A percentile compares a stretch with the other conserved stretches of the same genome.
Conservation (phyloP, 1,140 invertebrate genomes). For the Thaumetopoea pityocampa region DNA sequence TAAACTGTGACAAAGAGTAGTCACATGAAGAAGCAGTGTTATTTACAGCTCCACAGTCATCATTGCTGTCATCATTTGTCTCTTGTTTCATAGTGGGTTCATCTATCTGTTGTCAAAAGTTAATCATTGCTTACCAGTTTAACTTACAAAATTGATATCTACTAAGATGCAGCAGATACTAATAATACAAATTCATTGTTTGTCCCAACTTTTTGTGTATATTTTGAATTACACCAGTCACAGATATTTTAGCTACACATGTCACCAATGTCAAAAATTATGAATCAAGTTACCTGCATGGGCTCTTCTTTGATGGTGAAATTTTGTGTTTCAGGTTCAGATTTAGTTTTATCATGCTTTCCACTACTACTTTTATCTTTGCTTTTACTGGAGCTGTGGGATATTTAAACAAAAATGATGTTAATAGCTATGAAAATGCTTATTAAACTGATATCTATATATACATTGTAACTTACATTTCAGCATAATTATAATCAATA, state of each 20-base stretch:
- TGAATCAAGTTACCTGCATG: slow-evolving; percentile 42
- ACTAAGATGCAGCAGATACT: too few relatives aligned
- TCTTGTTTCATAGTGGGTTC: slow-evolving; percentile 39
- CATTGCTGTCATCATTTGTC: slow-evolving; percentile 55
- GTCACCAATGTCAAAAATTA: background rate
- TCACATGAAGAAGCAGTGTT: slow-evolving; percentile 80
- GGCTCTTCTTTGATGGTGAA: slow-evolving; percentile 39
- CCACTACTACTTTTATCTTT: slow-evolving; percentile 49
- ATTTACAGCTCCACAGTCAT: slow-evolving; percentile 48
- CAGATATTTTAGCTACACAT: background rate
- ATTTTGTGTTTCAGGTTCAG: slow-evolving; percentile 39
- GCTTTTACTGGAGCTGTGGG: slow-evolving; percentile 49
- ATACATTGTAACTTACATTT: too few relatives aligned
- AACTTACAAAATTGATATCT: too few relatives aligned
- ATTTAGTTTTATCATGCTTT: slow-evolving; percentile 48
- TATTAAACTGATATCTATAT: background rate
- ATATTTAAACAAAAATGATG: slow-evolving; percentile 14
- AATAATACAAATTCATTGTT: too few relatives aligned
- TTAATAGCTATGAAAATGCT: slow-evolving; percentile 2
- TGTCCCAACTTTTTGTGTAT: too few relatives aligned
- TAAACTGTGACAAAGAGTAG: slow-evolving; percentile 80
- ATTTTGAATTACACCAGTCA: too few relatives aligned
- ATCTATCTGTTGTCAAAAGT: slow-evolving; percentile 18
- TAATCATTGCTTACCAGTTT: too few relatives aligned
- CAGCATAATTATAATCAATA: too few relatives aligned